Percentiles rank a stretch among this genome's conserved stretches.
These are phyloP conservation scores for Trichacis sp. DNA, from an alignment of 2,888 invertebrate genomes.

Conservation along the genomic window DNA sequence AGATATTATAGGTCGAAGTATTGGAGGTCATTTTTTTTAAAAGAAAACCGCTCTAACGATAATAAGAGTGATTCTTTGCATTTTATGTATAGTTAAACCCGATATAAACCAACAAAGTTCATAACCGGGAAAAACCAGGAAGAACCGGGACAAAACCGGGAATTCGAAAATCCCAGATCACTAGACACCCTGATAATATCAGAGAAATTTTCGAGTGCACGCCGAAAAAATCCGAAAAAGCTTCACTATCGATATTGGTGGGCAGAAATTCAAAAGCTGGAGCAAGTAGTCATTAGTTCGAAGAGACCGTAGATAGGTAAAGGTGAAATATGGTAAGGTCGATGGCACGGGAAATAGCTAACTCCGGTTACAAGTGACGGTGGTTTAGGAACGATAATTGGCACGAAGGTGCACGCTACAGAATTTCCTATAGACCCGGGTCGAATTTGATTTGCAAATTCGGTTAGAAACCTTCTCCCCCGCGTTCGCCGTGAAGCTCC, in stretches of 20 bases:
- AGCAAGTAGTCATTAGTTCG: neutral
- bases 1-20: too few relatives aligned
- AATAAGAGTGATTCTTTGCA: too few relatives aligned
- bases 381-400: slow-evolving; percentile 59
- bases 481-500: slow-evolving; percentile 24
- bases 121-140: too few relatives aligned
- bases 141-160: too few relatives aligned
- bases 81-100: too few relatives aligned
- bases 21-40: too few relatives aligned
- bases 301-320: slow-evolving; percentile 11
- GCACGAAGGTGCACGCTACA: slow-evolving; percentile 53
- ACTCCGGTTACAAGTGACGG: slow-evolving; percentile 50
- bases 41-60: too few relatives aligned
- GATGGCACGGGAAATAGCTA: slow-evolving; percentile 36
- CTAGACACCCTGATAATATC: too few relatives aligned
- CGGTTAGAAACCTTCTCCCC: slow-evolving; percentile 53
- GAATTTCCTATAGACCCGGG: slow-evolving; percentile 54
- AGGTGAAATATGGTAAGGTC: slow-evolving; percentile 23
- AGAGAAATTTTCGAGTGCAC: too few relatives aligned
- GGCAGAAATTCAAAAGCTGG: neutral
- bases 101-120: too few relatives aligned
- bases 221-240: neutral
- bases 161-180: too few relatives aligned
- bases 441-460: slow-evolving; percentile 66
- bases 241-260: neutral